A percentile compares a stretch with the other conserved stretches of the same genome.
Conservation (phyloP, 2,113 vertebrate species). For the Kobus ellipsiprymnus region DNA sequence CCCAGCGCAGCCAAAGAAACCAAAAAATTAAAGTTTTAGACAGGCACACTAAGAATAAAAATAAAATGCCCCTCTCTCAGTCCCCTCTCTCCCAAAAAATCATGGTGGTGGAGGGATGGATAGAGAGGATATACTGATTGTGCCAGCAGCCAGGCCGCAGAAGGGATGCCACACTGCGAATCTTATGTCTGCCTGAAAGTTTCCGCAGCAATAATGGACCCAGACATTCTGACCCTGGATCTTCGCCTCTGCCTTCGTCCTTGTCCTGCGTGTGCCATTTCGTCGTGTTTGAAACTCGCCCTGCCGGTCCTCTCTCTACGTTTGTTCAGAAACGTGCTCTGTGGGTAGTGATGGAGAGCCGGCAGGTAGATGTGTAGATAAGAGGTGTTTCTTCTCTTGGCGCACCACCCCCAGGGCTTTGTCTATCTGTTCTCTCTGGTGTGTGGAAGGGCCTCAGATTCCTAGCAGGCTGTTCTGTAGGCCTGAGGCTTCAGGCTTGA, state of each 20-base stretch:
- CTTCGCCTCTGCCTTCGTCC: neutral
- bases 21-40: neutral
- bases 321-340: neutral
- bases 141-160: neutral
- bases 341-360: neutral
- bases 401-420: neutral
- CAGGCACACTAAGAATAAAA: neutral
- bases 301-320: neutral
- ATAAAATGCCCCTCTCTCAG: neutral
- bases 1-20: neutral
- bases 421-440: neutral
- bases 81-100: neutral
- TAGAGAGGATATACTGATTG: neutral
- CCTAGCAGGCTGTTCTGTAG: neutral
- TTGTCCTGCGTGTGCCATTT: neutral
- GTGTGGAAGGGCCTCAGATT: neutral
- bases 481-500: neutral
- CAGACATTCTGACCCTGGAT: too few relatives aligned
- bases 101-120: fast-evolving
- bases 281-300: neutral
- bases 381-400: neutral
- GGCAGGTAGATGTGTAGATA: neutral
- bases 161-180: fast-evolving
- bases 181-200: neutral
- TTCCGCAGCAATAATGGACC: neutral